Percentiles rank a stretch among this genome's conserved stretches.
Conservation (phyloP, 1,140 invertebrate species). For the Liolophura sinensis region DNA sequence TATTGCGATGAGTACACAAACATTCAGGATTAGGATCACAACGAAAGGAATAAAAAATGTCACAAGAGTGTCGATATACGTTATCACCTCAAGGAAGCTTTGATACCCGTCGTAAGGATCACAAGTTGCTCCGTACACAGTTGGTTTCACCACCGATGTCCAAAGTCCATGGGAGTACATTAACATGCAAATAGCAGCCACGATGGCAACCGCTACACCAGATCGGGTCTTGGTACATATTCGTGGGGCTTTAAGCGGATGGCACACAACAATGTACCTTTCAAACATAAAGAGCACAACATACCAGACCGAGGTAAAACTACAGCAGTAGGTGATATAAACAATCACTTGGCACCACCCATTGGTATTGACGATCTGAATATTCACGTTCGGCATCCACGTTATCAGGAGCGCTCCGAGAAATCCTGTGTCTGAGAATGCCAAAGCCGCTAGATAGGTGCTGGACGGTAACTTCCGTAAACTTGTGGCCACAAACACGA, state of each 20-base stretch:
- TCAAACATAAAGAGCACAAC: constrained; percentile 57
- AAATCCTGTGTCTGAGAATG: constrained; percentile 65
- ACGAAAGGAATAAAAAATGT: constrained; percentile 64
- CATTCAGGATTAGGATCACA: constrained; percentile 65
- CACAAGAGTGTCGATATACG: constrained; percentile 64
- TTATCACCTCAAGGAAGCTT: constrained; percentile 62
- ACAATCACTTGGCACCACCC: constrained; percentile 41
- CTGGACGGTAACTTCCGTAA: constrained; percentile 65
- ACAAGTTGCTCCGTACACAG: constrained; percentile 16
- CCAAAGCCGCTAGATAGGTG: constrained; percentile 66
- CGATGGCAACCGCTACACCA: constrained; percentile 13
- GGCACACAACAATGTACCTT: constrained; percentile 53
- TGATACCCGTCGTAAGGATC: constrained; percentile 16
- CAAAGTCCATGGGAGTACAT: constrained; percentile 44
- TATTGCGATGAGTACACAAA: constrained; percentile 30
- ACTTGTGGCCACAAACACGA: constrained; percentile 65
- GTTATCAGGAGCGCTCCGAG: constrained; percentile 61
- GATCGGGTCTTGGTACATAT: constrained; percentile 45
- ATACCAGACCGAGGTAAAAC: constrained; percentile 56
- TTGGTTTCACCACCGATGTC: constrained; percentile 17
- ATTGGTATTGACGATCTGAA: constrained; percentile 49
- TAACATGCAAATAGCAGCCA: constrained; percentile 33
- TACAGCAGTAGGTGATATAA: constrained; percentile 49
- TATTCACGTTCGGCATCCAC: constrained; percentile 63
- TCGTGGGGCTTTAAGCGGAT: constrained; percentile 46